These are phyloP conservation scores for Brachyistius frenatus DNA, from an alignment of 2,113 vertebrate species.

Conservation along the genomic window DNA sequence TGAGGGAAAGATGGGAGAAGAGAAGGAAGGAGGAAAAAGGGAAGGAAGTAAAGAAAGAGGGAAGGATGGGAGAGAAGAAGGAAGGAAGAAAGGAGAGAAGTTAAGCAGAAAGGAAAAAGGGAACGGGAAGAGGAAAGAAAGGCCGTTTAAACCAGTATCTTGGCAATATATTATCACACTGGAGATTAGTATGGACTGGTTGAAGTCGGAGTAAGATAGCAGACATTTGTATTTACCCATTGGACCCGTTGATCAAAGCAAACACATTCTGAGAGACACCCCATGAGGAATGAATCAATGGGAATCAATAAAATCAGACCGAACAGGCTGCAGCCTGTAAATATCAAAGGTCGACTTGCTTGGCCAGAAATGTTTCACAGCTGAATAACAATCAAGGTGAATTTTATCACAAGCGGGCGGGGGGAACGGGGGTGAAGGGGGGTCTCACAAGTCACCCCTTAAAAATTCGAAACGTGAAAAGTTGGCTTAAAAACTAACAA, in stretches of 20 bases:
- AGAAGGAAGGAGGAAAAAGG: too few relatives aligned
- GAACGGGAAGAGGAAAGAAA: not conserved
- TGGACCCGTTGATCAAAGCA: conserved; percentile 66
- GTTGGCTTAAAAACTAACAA: not conserved
- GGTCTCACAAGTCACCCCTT: not conserved
- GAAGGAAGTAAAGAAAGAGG: too few relatives aligned
- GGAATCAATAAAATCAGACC: conserved; percentile 64
- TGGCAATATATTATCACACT: conserved; percentile 49
- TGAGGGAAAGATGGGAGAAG: not conserved
- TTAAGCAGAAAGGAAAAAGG: not conserved
- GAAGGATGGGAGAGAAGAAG: too few relatives aligned
- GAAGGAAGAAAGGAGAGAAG: too few relatives aligned
- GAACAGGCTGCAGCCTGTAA: conserved; percentile 51
- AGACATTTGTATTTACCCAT: conserved; percentile 59
- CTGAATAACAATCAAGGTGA: conserved; percentile 22
- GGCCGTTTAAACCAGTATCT: conserved; percentile 21
- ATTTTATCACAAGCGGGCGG: not conserved
- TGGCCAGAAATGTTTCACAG: not conserved
- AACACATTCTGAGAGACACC: conserved; percentile 46
- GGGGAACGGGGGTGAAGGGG: too few relatives aligned
- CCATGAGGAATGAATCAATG: conserved; percentile 55
- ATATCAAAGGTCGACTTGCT: conserved; percentile 48
- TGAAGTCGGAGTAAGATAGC: conserved; percentile 41
- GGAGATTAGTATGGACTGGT: conserved; percentile 55
- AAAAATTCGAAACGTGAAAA: not conserved